phyloP scores from a whole-genome alignment of 2,888 invertebrate species.

The Cephus spinipes region DNA sequence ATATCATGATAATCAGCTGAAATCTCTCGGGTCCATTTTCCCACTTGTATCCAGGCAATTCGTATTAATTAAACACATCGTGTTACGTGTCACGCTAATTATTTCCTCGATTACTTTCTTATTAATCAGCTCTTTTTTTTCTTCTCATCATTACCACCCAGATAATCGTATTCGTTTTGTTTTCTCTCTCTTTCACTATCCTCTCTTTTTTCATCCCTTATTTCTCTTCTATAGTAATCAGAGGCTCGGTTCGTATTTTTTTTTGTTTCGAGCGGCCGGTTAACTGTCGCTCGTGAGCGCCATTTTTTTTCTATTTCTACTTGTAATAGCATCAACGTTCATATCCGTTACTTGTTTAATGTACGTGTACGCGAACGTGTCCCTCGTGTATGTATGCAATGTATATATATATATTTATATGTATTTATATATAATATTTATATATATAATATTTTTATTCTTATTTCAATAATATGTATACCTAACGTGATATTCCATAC shows the following conservation, averaged over 20 bases:
- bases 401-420: slow-evolving; percentile 27
- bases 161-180: neutral
- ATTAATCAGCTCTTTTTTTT: neutral
- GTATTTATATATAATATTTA: slow-evolving; percentile 12
- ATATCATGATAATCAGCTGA: neutral
- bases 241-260: neutral
- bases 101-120: neutral
- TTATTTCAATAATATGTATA: slow-evolving; percentile 27
- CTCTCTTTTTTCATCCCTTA: neutral
- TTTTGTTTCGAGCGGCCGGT: neutral
- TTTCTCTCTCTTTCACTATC: neutral
- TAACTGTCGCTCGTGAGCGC: slow-evolving; percentile 1
- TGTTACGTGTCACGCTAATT: neutral
- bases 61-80: neutral
- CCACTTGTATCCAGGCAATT: neutral
- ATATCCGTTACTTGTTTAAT: slow-evolving; percentile 4
- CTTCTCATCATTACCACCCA: neutral
- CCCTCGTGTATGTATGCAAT: neutral
- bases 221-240: neutral
- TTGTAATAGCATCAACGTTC: slow-evolving; percentile 11
- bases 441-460: slow-evolving; percentile 17
- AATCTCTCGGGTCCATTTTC: neutral
- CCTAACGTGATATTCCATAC: slow-evolving; percentile 29
- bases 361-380: neutral
- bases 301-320: slow-evolving; percentile 2